Evolutionary conservation across 2,797 vertebrate genomes (phyloP).

Genomic region (Trachops cirrhosus): DNA sequence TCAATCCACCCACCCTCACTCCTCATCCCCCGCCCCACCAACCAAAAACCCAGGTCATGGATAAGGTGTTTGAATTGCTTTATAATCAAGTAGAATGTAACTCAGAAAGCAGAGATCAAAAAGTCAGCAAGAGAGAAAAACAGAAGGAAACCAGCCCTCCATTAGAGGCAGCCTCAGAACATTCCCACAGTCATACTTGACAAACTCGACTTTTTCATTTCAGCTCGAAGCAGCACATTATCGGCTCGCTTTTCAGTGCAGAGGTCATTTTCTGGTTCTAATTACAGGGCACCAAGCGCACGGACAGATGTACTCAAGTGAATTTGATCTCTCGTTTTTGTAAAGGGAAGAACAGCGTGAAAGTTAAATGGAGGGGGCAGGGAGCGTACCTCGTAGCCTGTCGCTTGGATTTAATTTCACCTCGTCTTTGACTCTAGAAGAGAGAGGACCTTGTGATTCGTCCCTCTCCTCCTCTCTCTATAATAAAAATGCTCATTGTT

Average conservation of each 20-base stretch:
- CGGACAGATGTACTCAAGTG: conserved; percentile 56
- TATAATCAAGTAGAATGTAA: neutral
- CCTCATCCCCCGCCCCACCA: neutral
- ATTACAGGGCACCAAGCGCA: conserved; percentile 59
- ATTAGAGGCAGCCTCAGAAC: conserved; percentile 4
- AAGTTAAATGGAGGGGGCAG: conserved; percentile 26
- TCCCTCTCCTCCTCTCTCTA: conserved; percentile 16
- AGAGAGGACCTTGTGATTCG: conserved; percentile 41
- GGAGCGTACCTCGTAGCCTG: conserved; percentile 46
- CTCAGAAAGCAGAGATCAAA: conserved; percentile 42
- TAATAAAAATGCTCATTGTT: conserved; percentile 54
- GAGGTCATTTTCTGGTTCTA: conserved; percentile 73
- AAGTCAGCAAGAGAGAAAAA: conserved; percentile 38
- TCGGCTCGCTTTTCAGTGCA: conserved; percentile 53
- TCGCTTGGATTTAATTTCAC: conserved; percentile 64
- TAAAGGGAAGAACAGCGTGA: conserved; percentile 43
- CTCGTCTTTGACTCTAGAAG: neutral
- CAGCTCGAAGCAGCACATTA: conserved; percentile 51
- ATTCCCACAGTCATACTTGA: conserved; percentile 31
- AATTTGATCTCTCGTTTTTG: conserved; percentile 64
- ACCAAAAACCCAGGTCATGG: neutral
- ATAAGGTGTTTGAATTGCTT: conserved; percentile 25
- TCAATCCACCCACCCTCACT: neutral
- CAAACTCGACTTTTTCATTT: conserved; percentile 44
- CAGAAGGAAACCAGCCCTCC: neutral